Conservation (phyloP, 2,888 invertebrate genomes). For the Drosophila falleni region DNA sequence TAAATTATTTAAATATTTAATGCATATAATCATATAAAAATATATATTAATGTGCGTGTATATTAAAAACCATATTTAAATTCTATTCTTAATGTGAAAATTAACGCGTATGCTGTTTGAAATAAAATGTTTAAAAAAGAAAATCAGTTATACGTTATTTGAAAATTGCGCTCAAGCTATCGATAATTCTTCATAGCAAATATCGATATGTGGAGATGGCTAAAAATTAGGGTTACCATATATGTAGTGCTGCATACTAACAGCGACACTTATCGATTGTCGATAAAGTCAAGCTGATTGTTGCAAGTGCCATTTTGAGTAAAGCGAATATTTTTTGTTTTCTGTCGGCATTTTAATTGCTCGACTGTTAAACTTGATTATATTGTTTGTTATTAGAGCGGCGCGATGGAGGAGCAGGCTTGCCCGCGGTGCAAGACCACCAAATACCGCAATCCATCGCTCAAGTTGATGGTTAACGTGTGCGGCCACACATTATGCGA, state of each 20-base stretch:
- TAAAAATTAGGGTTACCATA: constrained; percentile 23
- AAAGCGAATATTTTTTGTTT: constrained; percentile 1
- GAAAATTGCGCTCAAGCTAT: constrained; percentile 15
- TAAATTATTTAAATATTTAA: constrained; percentile 79
- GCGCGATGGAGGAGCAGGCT: constrained; percentile 84
- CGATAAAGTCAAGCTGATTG: constrained; percentile 20
- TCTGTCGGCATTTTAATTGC: constrained; percentile 13
- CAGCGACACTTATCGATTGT: background rate
- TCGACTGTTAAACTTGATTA: background rate
- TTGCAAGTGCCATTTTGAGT: constrained; percentile 19
- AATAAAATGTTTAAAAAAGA: constrained; percentile 75
- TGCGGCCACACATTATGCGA: constrained; percentile 99
- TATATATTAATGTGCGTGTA: constrained; percentile 68
- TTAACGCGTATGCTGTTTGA: constrained; percentile 77
- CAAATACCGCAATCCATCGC: constrained; percentile 97
- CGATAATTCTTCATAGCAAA: constrained; percentile 1
- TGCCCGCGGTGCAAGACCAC: constrained; percentile 98
- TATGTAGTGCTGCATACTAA: background rate
- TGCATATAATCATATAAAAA: constrained; percentile 66
- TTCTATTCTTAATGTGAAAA: constrained; percentile 80
- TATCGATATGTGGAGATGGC: constrained; percentile 17
- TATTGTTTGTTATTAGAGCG: too few relatives aligned
- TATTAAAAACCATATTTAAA: constrained; percentile 74
- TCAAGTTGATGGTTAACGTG: constrained; percentile 98
- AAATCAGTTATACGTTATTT: constrained; percentile 8